Base-by-base conservation (phyloP, 2,888 invertebrate genomes). In the Drosophila greeni region DNA sequence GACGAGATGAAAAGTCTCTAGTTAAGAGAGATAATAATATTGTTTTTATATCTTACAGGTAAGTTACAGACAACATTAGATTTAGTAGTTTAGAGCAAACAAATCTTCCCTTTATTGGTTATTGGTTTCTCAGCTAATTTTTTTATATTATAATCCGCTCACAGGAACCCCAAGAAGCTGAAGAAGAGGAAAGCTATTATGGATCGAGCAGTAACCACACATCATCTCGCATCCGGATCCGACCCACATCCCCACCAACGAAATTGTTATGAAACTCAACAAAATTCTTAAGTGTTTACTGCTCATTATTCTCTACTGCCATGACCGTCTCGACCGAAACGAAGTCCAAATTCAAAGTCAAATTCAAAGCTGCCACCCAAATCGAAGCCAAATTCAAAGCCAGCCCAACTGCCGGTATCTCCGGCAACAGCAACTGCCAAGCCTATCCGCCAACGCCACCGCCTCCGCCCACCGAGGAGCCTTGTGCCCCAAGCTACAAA, bases 31-130 rank as follows among this genome's bases (percentile, higher is more conserved):
- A 70, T 76, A 82, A 70, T 82, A 81, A 84, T 76, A 76, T 68
- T 70, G 60, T 71, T 74, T 81, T 77, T 77, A 78, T 85, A 84
- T 80, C 75, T 82, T 80, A 84, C 84, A 84, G 84, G 84, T 84
- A 80, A 82, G 72, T 52, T 36, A 8, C 3, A 39, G 1, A 11
- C 3, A 5, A 16, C 3, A 26, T 16, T 16, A 11, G 9, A 24
- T 5, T 11, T 1, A 16, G 6, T 11, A 26, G 16, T 11, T 24
- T 16, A 11, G n/a, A 3, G 11, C 11, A 42, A 9, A 23, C 5
- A n/a, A n/a, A 24, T 5, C 14, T 7, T 14, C 2, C 8, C n/a
- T 4, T 16, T 0, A 36, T 36, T 29, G 29, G 29, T 11, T 4
- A 16, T 4, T 6, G 6, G 20, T 2, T 16, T 8, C 16, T 31